Conservation (phyloP, 2,888 invertebrate species). For the Polia nebulosa region DNA sequence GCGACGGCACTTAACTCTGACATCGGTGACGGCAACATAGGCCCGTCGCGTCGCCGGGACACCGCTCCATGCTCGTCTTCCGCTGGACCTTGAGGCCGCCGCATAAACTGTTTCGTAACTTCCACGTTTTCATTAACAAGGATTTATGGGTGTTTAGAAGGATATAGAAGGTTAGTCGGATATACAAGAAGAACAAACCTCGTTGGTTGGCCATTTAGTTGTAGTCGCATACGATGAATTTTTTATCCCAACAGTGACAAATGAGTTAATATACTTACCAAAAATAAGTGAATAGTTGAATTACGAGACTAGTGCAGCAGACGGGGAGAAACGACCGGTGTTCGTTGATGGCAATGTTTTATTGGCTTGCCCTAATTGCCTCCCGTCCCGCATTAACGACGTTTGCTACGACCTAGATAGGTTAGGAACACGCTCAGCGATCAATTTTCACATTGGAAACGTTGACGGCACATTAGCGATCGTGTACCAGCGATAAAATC, state of each 20-base stretch:
- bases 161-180: constrained; percentile 15
- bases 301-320: constrained; percentile 60
- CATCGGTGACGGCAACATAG: constrained; percentile 79
- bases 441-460: constrained; percentile 69
- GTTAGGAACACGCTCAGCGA: constrained; percentile 64
- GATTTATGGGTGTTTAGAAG: constrained; percentile 21
- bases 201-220: not conserved
- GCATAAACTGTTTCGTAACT: constrained; percentile 19
- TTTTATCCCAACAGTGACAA: not conserved
- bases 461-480: constrained; percentile 49
- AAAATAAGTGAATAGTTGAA: constrained; percentile 39
- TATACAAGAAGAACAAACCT: not conserved
- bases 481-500: constrained; percentile 13
- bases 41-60: constrained; percentile 63
- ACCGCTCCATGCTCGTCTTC: constrained; percentile 54
- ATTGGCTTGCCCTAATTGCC: constrained; percentile 87
- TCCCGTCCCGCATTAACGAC: constrained; percentile 82
- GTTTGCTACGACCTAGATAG: constrained; percentile 82
- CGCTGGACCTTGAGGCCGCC: constrained; percentile 48
- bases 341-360: constrained; percentile 82
- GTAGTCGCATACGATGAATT: not conserved
- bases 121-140: constrained; percentile 33
- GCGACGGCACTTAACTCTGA: constrained; percentile 86
- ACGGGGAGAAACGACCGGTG: constrained; percentile 77
- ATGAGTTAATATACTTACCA: constrained; percentile 18